Percentiles rank a stretch among this genome's conserved stretches.
Evolutionary conservation across 2,888 invertebrate species (phyloP).

Genomic region (Tinea trinotella): DNA sequence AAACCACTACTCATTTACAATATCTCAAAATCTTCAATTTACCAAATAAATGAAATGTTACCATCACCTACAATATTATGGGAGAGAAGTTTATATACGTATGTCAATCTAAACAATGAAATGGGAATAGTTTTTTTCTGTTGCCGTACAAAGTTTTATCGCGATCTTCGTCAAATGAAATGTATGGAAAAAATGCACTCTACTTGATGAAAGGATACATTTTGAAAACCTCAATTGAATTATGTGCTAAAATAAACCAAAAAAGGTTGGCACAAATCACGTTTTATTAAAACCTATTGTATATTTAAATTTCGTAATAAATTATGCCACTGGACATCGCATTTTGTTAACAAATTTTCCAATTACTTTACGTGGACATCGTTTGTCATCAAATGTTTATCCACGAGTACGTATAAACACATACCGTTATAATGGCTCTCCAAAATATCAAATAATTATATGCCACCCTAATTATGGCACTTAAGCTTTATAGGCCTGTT

Average conservation of each 20-base stretch:
- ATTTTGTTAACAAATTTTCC: neutral
- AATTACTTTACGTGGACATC: slow-evolving; percentile 1
- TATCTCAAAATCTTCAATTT: slow-evolving; percentile 4
- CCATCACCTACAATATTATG: slow-evolving; percentile 4
- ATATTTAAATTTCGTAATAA: slow-evolving; percentile 12
- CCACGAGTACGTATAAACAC: neutral
- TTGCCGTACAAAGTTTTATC: neutral
- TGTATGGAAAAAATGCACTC: slow-evolving; percentile 4
- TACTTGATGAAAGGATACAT: slow-evolving; percentile 8
- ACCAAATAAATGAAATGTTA: neutral
- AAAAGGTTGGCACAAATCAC: neutral
- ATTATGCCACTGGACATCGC: neutral
- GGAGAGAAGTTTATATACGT: neutral
- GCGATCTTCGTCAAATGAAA: slow-evolving; percentile 1
- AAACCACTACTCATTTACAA: neutral
- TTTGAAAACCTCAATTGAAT: neutral
- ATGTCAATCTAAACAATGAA: slow-evolving; percentile 3
- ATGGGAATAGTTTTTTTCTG: slow-evolving; percentile 8
- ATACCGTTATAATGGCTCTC: no score
- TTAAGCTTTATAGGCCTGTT: no score
- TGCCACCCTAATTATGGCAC: no score
- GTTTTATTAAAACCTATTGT: neutral
- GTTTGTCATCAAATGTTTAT: slow-evolving; percentile 8
- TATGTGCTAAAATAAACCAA: neutral
- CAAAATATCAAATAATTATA: no score